A percentile compares a stretch with the other conserved stretches of the same genome.
These are phyloP conservation scores for Monopis laevigella DNA, from an alignment of 2,888 invertebrate species.

Conservation along the genomic window DNA sequence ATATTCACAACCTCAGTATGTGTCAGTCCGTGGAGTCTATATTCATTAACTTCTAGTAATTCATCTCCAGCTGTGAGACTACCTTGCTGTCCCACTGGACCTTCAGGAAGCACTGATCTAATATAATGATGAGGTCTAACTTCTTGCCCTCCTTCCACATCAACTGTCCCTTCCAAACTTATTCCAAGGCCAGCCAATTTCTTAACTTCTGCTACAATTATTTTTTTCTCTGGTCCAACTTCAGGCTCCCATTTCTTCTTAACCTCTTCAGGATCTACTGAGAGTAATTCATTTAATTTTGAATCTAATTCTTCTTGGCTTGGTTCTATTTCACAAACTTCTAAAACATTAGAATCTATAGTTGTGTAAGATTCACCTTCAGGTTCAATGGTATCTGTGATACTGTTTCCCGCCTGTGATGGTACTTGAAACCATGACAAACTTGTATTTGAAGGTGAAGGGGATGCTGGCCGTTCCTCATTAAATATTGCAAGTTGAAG, in stretches of 20 bases:
- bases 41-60: conserved; percentile 94
- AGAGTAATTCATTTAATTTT: conserved; percentile 68
- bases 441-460: conserved; percentile 83
- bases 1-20: conserved; percentile 97
- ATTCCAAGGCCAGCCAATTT: conserved; percentile 96
- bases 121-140: conserved; percentile 99
- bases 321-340: conserved; percentile 59
- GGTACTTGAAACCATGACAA: conserved; percentile 85
- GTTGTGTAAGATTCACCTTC: conserved; percentile 84
- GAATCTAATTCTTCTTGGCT: conserved; percentile 56
- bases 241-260: conserved; percentile 83
- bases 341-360: conserved; percentile 78
- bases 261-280: conserved; percentile 68
- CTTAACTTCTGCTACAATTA: conserved; percentile 90
- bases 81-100: conserved; percentile 94
- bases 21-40: conserved; percentile 88
- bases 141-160: conserved; percentile 96
- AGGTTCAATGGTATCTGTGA: conserved; percentile 72
- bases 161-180: conserved; percentile 97
- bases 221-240: conserved; percentile 84
- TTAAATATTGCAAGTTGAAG: conserved; percentile 85
- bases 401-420: conserved; percentile 70
- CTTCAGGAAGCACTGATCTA: conserved; percentile 93
- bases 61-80: conserved; percentile 95
- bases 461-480: conserved; percentile 65